These are phyloP conservation scores for Petrocephalus schoutedeni DNA, from an alignment of 2,797 vertebrate species.

Conservation along the genomic window DNA sequence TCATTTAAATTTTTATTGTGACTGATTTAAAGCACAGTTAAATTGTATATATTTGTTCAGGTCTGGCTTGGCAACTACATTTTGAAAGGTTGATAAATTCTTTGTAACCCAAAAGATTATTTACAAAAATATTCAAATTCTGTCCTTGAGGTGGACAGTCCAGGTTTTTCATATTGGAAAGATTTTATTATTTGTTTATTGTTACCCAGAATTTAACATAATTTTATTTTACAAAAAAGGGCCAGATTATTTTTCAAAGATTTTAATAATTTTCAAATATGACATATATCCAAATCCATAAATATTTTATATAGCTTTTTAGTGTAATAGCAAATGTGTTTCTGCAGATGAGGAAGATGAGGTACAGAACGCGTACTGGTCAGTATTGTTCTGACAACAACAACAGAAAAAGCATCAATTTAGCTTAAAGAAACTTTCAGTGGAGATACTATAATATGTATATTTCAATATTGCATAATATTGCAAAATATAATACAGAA, in stretches of 20 bases:
- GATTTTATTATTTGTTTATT: neutral
- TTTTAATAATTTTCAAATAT: neutral
- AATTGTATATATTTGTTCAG: neutral
- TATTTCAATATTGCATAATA: neutral
- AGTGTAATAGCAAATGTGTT: neutral
- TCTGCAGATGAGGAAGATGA: neutral
- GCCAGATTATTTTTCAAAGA: neutral
- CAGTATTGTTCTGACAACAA: neutral
- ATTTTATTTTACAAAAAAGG: neutral
- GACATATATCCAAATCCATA: neutral
- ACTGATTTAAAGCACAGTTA: neutral
- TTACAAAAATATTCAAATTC: neutral
- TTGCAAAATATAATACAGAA: neutral
- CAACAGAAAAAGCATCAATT: neutral
- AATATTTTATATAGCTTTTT: neutral
- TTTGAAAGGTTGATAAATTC: neutral
- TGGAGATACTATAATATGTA: neutral
- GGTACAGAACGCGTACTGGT: neutral
- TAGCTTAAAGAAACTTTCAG: neutral
- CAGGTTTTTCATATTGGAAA: neutral
- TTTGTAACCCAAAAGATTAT: neutral
- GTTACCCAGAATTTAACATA: neutral
- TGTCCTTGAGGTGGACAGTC: neutral
- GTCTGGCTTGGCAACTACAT: neutral
- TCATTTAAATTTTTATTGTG: neutral